Base-by-base conservation (phyloP, 2,113 vertebrate genomes). In the Myocastor coypus region DNA sequence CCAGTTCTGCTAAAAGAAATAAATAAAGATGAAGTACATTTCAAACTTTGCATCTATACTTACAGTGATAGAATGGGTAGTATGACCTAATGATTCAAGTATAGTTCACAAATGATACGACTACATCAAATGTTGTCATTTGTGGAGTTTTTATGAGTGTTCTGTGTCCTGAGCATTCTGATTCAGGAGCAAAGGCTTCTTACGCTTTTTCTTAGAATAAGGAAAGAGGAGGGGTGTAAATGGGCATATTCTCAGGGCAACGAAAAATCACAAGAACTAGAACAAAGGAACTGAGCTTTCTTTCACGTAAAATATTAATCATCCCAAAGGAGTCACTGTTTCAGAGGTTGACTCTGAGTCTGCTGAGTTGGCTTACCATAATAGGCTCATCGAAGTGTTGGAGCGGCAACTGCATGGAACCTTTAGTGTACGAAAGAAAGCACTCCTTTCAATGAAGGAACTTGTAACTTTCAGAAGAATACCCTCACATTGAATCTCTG, bases 351-450 rank as follows among this genome's bases (percentile, higher is more conserved):
- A 52, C 20, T 8, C 9, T 40, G 87, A 63, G 66, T 83, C 28
- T 37, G 19, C 14, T 7, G 19, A 80, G 8, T 14, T 22, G 50
- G 9, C 32, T 83, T 8, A 40, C 1, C 19, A 20, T 11, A 19
- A 11, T 0, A 5, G 1, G 4, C 8, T 20, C 40, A 1, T 42
- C 10, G 9, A 83, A 80, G 50, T 7, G 2, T 24, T 50, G 30
- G 13, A 57, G 22, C 10, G 4, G 4, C 10, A 71, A 34, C 30
- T 50, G 11, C 5, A 16, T 83, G 28, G 75, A 63, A 68, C 0
- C 4, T n/a, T 83, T 17, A 11, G 73, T 57, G 14, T 6, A 3
- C 30, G 24, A 30, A 87, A 50, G 37, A 8, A 89, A 89, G 40
- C 30, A 24, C 10, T 40, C 26, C 13, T 69, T 52, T 26, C 42